Base-by-base conservation (phyloP, 2,113 vertebrate species). In the Silurus meridionalis region DNA sequence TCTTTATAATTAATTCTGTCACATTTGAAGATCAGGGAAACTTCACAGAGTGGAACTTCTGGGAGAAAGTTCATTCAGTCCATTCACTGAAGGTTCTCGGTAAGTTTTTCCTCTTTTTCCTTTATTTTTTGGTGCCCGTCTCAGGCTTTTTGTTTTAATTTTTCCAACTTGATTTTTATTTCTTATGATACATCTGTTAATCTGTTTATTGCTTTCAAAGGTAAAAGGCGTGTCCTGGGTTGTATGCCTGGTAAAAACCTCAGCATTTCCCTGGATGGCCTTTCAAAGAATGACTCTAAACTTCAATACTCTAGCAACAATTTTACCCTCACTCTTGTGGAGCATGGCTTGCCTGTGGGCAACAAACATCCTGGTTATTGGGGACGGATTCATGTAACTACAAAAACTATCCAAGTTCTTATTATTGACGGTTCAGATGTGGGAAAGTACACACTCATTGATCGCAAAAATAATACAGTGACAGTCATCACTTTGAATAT, bases 1-100 rank as follows among this genome's bases (percentile, higher is more conserved):
- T 81, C 66, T 93, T 91, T 66, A 81, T 86, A 84, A 87, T 82
- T 48, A 37, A 28, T 5, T 77, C 28, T 80, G 92, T 92, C 83
- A 93, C 90, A 0, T 94, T 90, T 87, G 86, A 89, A 13, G 91
- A 94, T 74, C 46, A 92, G 85, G 93, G 93, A 64, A 92, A 90
- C 0, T 94, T 93, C 88, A 69, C 17, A 25, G 90, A 91, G 80
- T 89, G 0, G 50, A 91, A 92, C 87, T 80, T 0, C 48, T 92
- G 91, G 92, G 28, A 78, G 0, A 86, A 88, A 23, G 85, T 90
- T 37, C 63, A 90, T 6, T 87, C 90, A 25, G 74, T 17, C 1
- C 78, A 92, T 57, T 89, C 83, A 88, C 90, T 94, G 58, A 90
- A 63, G 0, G 90, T 94, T 37, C 66, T n/a, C 10, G 52, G 80